Evolutionary conservation across 1,140 invertebrate species (phyloP), one percentile per base, ranked within the genome.

Genomic region (Trichogramma pretiosum): DNA sequence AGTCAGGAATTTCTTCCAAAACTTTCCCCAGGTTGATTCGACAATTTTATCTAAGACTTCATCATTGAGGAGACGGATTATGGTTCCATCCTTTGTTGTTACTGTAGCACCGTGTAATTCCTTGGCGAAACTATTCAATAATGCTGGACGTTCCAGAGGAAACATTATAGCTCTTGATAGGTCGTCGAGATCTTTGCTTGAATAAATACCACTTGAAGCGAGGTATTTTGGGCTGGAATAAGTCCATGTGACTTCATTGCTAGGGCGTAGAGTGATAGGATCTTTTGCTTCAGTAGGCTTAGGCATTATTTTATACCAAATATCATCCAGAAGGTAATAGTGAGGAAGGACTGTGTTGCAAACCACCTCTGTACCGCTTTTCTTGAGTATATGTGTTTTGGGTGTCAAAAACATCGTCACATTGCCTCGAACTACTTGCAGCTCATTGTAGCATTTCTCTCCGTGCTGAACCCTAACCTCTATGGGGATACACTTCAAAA

Each of bases 401-500:
- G 51, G 51, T 14, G 44, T 33, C 11, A 54, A 16, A 14, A 48
- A 56, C 23, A 33, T 40, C 0, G 40, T 30, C 21, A 46, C 26
- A 11, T 58, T 56, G 9, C 45, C 39, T n/a, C 19, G 26, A 0
- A 0, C 14, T 1, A 55, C 48, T n/a, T 51, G 46, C 19, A 52
- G 10, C 48, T 54, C 40, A 4, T n/a, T n/a, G 16, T 49, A 54
- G 30, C 50, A 58, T n/a, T 43, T 33, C 47, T 26, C 14, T 48
- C 39, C 21, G 41, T 7, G 9, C 28, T 1, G 14, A 46, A 1
- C n/a, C 26, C 38, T 22, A 56, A 53, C n/a, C 14, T 45, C 23
- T 10, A 50, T 46, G 1, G 51, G 45, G 10, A 56, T 19, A 22
- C 59, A 59, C 52, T 55, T 53, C 0, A 50, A 26, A 18, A 62